Evolutionary conservation across 2,888 invertebrate species (phyloP).

Genomic region (Trichogramma evanescens): DNA sequence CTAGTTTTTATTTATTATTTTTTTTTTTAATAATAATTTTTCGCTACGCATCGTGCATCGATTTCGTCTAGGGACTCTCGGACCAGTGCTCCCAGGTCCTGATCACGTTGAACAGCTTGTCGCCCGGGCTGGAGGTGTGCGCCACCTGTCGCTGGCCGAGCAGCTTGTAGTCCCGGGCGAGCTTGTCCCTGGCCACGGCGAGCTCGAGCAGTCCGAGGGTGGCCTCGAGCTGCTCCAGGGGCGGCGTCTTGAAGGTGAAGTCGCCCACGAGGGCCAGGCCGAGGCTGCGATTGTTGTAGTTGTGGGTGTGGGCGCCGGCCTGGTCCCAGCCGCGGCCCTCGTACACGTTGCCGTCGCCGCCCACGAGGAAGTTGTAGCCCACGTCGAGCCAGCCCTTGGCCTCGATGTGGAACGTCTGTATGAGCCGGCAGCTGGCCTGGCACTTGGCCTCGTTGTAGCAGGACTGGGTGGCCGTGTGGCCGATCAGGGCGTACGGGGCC

Average conservation of each 20-base stretch:
- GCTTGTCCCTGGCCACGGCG: constrained; percentile 10
- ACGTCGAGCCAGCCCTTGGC: constrained; percentile 50
- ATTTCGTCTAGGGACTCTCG: constrained; percentile 2
- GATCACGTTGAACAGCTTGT: constrained; percentile 57
- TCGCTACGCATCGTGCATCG: neutral
- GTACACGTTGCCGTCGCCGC: constrained; percentile 70
- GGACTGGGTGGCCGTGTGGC: constrained; percentile 34
- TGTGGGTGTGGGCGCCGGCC: constrained; percentile 63
- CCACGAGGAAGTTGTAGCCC: constrained; percentile 67
- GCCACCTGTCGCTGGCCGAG: constrained; percentile 64
- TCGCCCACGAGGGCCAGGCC: constrained; percentile 70
- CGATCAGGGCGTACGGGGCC: constrained; percentile 37
- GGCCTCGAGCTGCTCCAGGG: constrained; percentile 28
- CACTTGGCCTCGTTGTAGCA: constrained; percentile 41
- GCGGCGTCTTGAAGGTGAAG: constrained; percentile 50
- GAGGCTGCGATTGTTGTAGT: constrained; percentile 61
- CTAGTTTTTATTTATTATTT: too few species aligned
- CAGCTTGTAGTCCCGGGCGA: constrained; percentile 55
- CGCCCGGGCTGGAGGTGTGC: constrained; percentile 64
- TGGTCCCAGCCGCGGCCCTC: constrained; percentile 69
- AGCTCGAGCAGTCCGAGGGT: constrained; percentile 10
- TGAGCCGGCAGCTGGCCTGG: constrained; percentile 29
- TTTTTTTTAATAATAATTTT: neutral
- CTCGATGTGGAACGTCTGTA: constrained; percentile 56
- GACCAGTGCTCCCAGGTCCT: constrained; percentile 63